A percentile compares a stretch with the other conserved stretches of the same genome.
phyloP scores from a whole-genome alignment of 2,888 invertebrate species.

The Carterocephalus palaemon region DNA sequence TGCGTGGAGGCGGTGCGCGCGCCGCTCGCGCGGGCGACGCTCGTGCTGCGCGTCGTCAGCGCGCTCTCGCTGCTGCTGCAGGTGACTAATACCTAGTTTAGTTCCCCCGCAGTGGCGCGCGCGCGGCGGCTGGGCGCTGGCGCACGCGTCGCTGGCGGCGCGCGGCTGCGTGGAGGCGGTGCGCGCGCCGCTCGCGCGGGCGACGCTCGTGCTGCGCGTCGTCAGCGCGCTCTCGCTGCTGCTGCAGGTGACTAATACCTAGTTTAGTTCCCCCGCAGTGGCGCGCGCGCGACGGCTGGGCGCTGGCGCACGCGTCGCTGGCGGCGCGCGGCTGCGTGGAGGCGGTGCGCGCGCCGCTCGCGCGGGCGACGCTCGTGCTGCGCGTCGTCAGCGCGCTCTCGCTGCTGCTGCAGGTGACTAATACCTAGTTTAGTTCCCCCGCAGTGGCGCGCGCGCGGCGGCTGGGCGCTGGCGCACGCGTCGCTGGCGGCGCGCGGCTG shows the following conservation, averaged over 20 bases:
- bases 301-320: slow-evolving; percentile 53
- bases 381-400: slow-evolving; percentile 54
- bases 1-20: slow-evolving; percentile 62
- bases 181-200: slow-evolving; percentile 53
- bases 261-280: slow-evolving; percentile 29
- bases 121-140: slow-evolving; percentile 46
- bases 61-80: slow-evolving; percentile 55
- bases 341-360: slow-evolving; percentile 59
- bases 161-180: slow-evolving; percentile 65
- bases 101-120: slow-evolving; percentile 40
- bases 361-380: slow-evolving; percentile 52
- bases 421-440: not conserved
- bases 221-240: slow-evolving; percentile 53
- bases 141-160: slow-evolving; percentile 57
- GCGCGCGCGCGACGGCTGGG: slow-evolving; percentile 47
- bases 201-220: slow-evolving; percentile 54
- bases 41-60: slow-evolving; percentile 55
- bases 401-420: slow-evolving; percentile 57
- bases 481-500: slow-evolving; percentile 64
- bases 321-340: slow-evolving; percentile 64
- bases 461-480: slow-evolving; percentile 49
- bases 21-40: slow-evolving; percentile 54
- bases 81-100: slow-evolving; percentile 39
- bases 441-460: slow-evolving; percentile 45
- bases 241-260: slow-evolving; percentile 55